Conservation (phyloP, 2,797 vertebrate species). For the Corythornis leucogaster region DNA sequence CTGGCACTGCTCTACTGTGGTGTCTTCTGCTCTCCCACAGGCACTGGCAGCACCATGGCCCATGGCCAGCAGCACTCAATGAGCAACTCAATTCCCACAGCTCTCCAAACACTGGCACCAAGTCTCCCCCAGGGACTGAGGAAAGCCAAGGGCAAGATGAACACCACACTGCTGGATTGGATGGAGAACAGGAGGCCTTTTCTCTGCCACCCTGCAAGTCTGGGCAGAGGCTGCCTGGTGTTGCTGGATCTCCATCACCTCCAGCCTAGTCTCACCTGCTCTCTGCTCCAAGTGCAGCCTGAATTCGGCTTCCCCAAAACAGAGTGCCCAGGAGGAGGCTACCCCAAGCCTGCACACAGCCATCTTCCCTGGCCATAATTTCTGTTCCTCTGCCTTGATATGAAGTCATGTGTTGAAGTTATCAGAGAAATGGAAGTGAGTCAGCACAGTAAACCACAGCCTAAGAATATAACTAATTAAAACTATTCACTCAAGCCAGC, state of each 20-base stretch:
- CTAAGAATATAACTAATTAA: constrained; percentile 16
- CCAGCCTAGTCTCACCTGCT: rapidly evolving
- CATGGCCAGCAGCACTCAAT: rapidly evolving
- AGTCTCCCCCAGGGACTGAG: rapidly evolving
- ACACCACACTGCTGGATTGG: rapidly evolving
- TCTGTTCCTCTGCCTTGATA: not conserved
- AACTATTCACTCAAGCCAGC: not conserved
- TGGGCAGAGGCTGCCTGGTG: rapidly evolving
- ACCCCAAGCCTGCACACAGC: not conserved
- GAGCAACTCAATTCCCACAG: rapidly evolving
- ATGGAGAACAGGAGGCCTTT: not conserved
- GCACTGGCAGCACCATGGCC: not conserved
- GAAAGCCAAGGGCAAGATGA: not conserved
- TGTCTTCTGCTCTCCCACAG: constrained; percentile 22
- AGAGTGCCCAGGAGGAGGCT: not conserved
- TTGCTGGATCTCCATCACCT: not conserved
- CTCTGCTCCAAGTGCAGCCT: not conserved
- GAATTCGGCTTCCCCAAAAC: not conserved
- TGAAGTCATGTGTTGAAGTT: not conserved
- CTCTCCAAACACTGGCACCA: rapidly evolving
- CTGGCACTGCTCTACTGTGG: not conserved
- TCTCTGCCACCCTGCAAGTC: rapidly evolving
- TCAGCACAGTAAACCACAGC: constrained; percentile 36
- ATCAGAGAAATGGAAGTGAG: constrained; percentile 53
- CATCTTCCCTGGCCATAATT: not conserved